Evolutionary conservation across 1,140 invertebrate genomes (phyloP), one percentile per base, ranked within the genome.

Genomic region (Heliconius nattereri): DNA sequence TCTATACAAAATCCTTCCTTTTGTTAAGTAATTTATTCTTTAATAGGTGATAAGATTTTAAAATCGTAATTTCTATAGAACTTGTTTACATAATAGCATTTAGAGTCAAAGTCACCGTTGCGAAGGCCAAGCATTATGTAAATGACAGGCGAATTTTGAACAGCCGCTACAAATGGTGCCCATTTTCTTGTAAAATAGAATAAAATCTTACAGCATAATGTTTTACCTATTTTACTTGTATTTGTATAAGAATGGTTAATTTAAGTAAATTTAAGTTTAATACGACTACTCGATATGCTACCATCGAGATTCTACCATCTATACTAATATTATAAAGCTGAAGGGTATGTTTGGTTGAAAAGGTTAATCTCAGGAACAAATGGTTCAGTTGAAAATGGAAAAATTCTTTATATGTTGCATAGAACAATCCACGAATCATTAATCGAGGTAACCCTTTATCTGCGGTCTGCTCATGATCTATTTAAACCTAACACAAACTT

Each of bases 101-200:
- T 66, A 23, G 16, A 66, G 26, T 66, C 60, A 66, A 66, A 72
- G 71, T 72, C 35, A 72, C 29, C 71, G 71, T 40, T 72, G 71
- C n/a, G 32, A 71, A 71, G 71, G 71, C 71, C 71, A 71, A 71
- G 35, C 9, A 72, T 35, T 72, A 35, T 72, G 71, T 72, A 72
- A 40, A 72, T 72, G 71, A 40, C 71, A 72, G 7, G 37, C 60
- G 23, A 66, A 66, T 66, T 66, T 29, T 13, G 23, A 66, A 16
- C 57, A 66, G 57, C 57, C 23, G 57, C 57, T 66, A 66, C 57
- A 66, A 66, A 66, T 66, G 26, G 60, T 29, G 7, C 23, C 5
- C 60, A 66, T 66, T 66, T 66, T 66, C 60, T 29, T 66, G 60
- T 66, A 66, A 66, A 66, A 5, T 66, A 66, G 57, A 66, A 66